Percentiles rank a stretch among this genome's conserved stretches.
phyloP scores from a whole-genome alignment of 2,797 vertebrate genomes.

The Takifugu rubripes region DNA sequence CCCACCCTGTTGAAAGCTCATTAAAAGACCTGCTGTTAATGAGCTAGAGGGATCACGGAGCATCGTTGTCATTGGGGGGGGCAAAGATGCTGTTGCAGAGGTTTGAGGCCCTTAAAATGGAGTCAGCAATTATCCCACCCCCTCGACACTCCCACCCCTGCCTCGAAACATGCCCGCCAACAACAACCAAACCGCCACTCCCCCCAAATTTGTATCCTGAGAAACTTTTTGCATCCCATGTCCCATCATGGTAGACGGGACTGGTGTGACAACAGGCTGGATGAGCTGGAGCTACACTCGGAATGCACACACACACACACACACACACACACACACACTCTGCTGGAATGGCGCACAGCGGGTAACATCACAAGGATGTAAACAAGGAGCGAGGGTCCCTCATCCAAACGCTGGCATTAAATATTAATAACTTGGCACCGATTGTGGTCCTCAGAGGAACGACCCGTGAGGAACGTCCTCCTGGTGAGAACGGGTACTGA shows the following conservation, averaged over 20 bases:
- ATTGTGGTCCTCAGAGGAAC: constrained; percentile 62
- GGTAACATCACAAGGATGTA: constrained; percentile 69
- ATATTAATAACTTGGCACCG: constrained; percentile 67
- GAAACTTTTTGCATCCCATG: constrained; percentile 42
- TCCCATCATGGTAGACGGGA: constrained; percentile 53
- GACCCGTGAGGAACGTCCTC: constrained; percentile 44
- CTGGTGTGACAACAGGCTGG: constrained; percentile 27
- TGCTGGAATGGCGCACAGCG: constrained; percentile 43
- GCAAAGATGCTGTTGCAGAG: constrained; percentile 69
- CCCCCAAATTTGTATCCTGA: constrained; percentile 44
- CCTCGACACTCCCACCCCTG: constrained; percentile 63
- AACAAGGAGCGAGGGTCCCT: constrained; percentile 65
- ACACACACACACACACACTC: background rate
- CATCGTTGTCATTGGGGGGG: constrained; percentile 70
- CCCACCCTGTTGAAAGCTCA: constrained; percentile 79
- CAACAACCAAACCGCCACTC: constrained; percentile 43
- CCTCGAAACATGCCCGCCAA: constrained; percentile 56
- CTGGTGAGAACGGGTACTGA: constrained; percentile 38
- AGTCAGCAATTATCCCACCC: constrained; percentile 75
- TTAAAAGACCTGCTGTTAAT: constrained; percentile 84
- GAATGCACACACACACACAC: constrained; percentile 8
- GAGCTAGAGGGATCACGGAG: constrained; percentile 80
- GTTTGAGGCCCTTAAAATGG: constrained; percentile 74
- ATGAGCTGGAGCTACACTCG: constrained; percentile 17
- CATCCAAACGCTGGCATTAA: constrained; percentile 68